Conservation (phyloP, 1,140 invertebrate genomes). For the Drosophila suzukii region DNA sequence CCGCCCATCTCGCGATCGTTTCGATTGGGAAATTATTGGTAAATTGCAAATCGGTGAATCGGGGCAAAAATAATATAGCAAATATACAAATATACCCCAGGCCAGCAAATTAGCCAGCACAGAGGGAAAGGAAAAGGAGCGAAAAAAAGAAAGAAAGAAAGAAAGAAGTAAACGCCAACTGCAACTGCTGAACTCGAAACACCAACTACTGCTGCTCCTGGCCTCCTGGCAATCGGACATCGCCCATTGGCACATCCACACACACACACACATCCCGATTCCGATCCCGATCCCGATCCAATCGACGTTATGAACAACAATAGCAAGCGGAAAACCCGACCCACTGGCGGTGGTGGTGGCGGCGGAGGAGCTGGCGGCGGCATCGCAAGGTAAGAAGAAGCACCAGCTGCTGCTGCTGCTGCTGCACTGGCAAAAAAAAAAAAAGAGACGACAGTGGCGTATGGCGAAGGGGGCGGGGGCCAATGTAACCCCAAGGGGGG, state of each 20-base stretch:
- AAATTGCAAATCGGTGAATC: conserved; percentile 13
- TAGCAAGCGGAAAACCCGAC: conserved; percentile 84
- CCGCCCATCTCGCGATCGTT: conserved; percentile 17
- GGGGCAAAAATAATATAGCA: not conserved
- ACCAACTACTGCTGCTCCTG: conserved; percentile 8
- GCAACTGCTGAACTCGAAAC: too few species aligned
- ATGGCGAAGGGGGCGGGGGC: not conserved
- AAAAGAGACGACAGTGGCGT: conserved; percentile 16
- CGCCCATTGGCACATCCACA: not conserved
- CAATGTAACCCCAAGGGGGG: not conserved
- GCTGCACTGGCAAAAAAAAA: conserved; percentile 50
- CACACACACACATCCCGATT: not conserved
- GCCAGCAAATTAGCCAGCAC: conserved; percentile 7
- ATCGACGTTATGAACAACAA: conserved; percentile 77
- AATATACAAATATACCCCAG: conserved; percentile 1
- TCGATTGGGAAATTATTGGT: not conserved
- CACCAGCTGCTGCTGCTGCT: conserved; percentile 26
- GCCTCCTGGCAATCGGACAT: conserved; percentile 51
- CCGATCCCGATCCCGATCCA: conserved; percentile 33
- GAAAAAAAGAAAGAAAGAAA: conserved; percentile 41
- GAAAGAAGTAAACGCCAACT: not conserved
- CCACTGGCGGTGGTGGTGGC: conserved; percentile 67
- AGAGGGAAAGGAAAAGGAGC: conserved; percentile 1
- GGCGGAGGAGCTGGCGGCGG: conserved; percentile 66
- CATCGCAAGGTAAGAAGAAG: conserved; percentile 82